Base-by-base conservation (phyloP, 2,113 vertebrate species). In the Nannobrachium achirus region DNA sequence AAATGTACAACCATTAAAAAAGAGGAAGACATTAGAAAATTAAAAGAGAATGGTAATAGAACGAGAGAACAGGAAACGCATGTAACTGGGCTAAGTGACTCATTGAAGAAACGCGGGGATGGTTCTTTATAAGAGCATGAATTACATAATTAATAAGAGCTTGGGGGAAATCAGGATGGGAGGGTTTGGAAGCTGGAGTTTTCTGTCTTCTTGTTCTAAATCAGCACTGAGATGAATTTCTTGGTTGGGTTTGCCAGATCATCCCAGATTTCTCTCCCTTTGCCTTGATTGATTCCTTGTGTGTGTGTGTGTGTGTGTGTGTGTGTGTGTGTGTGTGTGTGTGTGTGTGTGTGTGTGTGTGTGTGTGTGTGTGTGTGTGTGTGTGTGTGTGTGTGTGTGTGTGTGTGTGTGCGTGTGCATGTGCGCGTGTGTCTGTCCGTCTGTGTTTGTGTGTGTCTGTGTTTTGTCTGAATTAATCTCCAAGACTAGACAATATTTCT, bases 151-250 rank as follows among this genome's bases (percentile, higher is more conserved):
- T 75, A 85, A 75, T 74, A 56, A 53, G 61, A 55, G 63, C 87
- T 83, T 78, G 25, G 70, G 83, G 90, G 88, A 88, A 91, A 90
- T 90, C 83, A 86, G n/a, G 45, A 81, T 74, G 64, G 62, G 63
- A 81, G 61, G 76, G 65, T 76, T 50, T 4, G 25, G 70, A 79
- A 42, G 76, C 84, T 70, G 71, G 62, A 60, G 44, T 16, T 33
- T 49, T 55, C 6, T 33, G 25, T 33, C 25, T 33, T 5, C 25
- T 33, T 33, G 25, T 33, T 33, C 6, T 33, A 33, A 33, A 33
- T 33, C 25, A 33, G 1, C 25, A 33, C 25, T 33, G 25, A 33
- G 25, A 33, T 33, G 3, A 33, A 2, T 33, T 33, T 33, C 25
- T 33, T 33, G 3, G 6, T 4, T 33, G 25, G 25, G 25, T 33